Conservation (phyloP, 2,113 vertebrate species). For the Thermophis baileyi region DNA sequence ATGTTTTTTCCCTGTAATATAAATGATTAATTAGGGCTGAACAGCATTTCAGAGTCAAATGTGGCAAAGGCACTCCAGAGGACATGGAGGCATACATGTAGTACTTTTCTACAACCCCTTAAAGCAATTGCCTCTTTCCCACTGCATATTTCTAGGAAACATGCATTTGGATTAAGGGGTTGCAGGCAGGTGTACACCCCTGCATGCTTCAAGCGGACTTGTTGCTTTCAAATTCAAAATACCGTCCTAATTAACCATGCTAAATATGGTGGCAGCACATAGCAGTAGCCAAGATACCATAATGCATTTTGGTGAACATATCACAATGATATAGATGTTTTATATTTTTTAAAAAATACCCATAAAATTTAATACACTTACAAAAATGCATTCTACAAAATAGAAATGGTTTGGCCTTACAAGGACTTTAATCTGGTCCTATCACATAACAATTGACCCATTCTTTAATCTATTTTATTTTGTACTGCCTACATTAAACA, state of each 20-base stretch:
- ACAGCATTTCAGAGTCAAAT: neutral
- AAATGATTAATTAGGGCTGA: neutral
- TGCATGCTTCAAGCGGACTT: neutral
- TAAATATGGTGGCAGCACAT: neutral
- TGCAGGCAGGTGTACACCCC: neutral
- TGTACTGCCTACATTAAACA: constrained; percentile 22
- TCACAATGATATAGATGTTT: neutral
- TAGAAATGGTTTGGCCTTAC: neutral
- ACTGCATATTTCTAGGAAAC: neutral
- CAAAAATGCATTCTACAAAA: neutral
- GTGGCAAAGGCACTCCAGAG: neutral
- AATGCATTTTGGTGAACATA: neutral
- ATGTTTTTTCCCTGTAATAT: neutral
- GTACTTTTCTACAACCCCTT: neutral
- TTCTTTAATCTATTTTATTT: neutral
- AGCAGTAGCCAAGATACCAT: neutral
- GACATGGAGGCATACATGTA: neutral
- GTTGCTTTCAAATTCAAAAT: neutral
- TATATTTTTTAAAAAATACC: neutral
- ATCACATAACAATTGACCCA: neutral
- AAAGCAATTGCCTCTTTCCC: neutral
- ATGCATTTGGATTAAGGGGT: neutral
- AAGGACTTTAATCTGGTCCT: neutral
- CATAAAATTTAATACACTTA: neutral
- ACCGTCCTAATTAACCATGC: neutral